These are phyloP conservation scores for Jacana jacana DNA, from an alignment of 2,113 vertebrate genomes.

Conservation along the genomic window DNA sequence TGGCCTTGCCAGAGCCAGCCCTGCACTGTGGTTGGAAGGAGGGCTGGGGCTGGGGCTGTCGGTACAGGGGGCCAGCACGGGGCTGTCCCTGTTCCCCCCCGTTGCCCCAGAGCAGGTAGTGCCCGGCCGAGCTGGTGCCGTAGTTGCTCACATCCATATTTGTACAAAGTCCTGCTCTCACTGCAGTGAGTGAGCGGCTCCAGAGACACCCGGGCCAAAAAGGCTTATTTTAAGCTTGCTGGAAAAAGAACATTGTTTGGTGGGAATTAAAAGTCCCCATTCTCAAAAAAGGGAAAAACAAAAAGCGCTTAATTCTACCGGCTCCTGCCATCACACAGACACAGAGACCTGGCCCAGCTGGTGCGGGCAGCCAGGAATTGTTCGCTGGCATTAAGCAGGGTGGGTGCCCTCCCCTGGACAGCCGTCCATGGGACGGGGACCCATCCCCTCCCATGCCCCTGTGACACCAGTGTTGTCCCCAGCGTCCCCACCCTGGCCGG, in stretches of 20 bases:
- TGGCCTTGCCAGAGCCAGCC: neutral
- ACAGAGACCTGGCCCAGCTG: neutral
- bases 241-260: constrained; percentile 75
- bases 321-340: constrained; percentile 27
- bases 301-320: constrained; percentile 47
- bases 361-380: neutral
- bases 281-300: constrained; percentile 80
- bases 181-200: constrained; percentile 15
- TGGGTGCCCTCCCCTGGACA: neutral
- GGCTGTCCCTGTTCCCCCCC: neutral
- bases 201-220: constrained; percentile 64
- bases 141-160: constrained; percentile 77
- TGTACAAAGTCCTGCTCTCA: constrained; percentile 77
- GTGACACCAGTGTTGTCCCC: fast-evolving
- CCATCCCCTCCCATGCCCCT: fast-evolving
- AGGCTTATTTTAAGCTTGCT: constrained; percentile 81
- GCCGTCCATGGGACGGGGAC: neutral
- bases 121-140: neutral
- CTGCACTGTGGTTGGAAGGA: fast-evolving
- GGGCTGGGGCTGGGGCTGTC: neutral
- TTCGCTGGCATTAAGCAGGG: neutral
- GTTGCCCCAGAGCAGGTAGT: constrained; percentile 22
- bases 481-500: neutral
- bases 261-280: constrained; percentile 72
- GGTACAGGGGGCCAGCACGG: fast-evolving